Base-by-base conservation (phyloP, 2,888 invertebrate species). In the Tinea semifulvella region DNA sequence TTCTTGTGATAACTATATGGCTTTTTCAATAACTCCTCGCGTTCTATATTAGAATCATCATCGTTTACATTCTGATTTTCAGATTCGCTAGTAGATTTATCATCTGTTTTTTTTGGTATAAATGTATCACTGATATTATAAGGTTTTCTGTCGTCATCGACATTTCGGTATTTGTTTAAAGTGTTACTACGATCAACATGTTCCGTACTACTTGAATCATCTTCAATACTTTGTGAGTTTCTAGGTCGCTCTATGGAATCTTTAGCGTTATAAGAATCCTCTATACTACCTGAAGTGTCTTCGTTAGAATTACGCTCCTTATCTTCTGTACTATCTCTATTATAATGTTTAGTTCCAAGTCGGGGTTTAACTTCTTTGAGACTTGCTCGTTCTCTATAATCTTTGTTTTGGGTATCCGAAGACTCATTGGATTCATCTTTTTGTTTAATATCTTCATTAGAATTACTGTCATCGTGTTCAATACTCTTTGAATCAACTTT, bases 231-330 rank as follows among this genome's bases (percentile, higher is more conserved):
- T 31, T 13, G 27, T 27, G 6, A 4, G 7, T 31, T 31, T 14
- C 14, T 31, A 13, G 31, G 14, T 13, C 14, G 31, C 13, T 31
- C 31, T 6, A 6, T 31, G 11, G 2, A 4, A 2, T 7, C 31
- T 40, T 6, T 31, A 25, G 8, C 25, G 6, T 43, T 20, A 18
- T 28, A 22, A n/a, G 39, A 43, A 13, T 20, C 14, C 45, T 52
- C 49, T 22, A 42, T 47, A 43, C 42, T 56, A 51, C 58, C 58
- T 25, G 48, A 44, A 22, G 49, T 56, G 36, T 48, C 50, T 38
- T 38, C 38, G 18, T 38, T 38, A 38, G 18, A 17, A 38, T 7
- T 38, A 8, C 10, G 8, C 14, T 31, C 31, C 7, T 13, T n/a
- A 2, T n/a, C 13, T 31, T 13, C 2, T 7, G 31, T 17, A 16